Conservation (phyloP, 2,888 invertebrate genomes). For the Molanna angustata region DNA sequence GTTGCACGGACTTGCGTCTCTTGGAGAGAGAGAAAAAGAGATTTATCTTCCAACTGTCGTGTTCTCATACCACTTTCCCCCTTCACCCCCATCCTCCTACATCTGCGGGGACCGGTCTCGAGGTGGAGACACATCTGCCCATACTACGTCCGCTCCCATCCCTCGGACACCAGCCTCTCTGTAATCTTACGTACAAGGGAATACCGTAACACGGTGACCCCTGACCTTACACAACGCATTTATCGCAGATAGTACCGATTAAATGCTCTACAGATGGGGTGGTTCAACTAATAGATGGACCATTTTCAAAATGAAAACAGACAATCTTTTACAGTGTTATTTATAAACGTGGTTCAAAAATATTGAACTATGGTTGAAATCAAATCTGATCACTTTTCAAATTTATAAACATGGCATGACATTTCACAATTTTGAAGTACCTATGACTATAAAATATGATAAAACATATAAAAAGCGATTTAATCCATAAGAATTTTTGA, state of each 20-base stretch:
- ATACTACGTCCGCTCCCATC: slow-evolving; percentile 1
- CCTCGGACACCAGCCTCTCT: slow-evolving; percentile 6
- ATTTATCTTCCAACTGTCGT: slow-evolving; percentile 33
- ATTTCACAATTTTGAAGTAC: too few relatives aligned
- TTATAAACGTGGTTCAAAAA: too few relatives aligned
- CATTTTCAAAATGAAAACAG: too few relatives aligned
- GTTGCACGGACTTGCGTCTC: slow-evolving; percentile 24
- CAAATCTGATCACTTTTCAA: too few relatives aligned
- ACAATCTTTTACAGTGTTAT: too few relatives aligned
- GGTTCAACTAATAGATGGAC: too few relatives aligned
- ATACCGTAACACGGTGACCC: slow-evolving; percentile 10
- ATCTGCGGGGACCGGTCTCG: slow-evolving; percentile 35
- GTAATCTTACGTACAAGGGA: slow-evolving; percentile 6
- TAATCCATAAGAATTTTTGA: too few relatives aligned
- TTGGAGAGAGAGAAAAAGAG: slow-evolving; percentile 32
- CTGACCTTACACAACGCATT: slow-evolving; percentile 22
- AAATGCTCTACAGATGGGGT: slow-evolving; percentile 7
- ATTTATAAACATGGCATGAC: too few relatives aligned
- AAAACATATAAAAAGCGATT: too few relatives aligned
- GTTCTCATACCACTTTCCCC: slow-evolving; percentile 12
- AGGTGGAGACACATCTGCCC: too few relatives aligned
- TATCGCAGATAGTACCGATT: not conserved
- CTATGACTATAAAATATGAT: too few relatives aligned
- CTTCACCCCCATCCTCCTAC: slow-evolving; percentile 11
- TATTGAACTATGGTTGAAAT: too few relatives aligned